Conservation (phyloP, 2,797 vertebrate species). For the Artibeus lituratus region DNA sequence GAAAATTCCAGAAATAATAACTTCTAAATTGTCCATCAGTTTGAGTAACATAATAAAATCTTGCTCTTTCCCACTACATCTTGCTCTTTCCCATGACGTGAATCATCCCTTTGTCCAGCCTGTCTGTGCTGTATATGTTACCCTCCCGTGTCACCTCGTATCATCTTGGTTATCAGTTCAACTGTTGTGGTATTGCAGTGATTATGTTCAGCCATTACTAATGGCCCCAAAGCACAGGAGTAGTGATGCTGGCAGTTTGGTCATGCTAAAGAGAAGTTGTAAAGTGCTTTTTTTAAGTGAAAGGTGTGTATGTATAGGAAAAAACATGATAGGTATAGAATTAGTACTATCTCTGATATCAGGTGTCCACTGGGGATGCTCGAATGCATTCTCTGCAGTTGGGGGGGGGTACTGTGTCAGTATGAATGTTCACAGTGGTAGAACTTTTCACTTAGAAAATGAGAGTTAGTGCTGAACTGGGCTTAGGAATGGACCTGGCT, state of each 20-base stretch:
- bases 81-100: neutral
- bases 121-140: neutral
- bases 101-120: neutral
- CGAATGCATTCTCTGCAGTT: neutral
- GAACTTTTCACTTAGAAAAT: conserved; percentile 7
- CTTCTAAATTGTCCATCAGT: neutral
- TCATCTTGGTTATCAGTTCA: neutral
- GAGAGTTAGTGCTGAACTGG: neutral
- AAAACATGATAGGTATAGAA: neutral
- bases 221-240: neutral
- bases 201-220: neutral
- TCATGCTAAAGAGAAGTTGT: neutral
- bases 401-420: neutral
- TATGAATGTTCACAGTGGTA: neutral
- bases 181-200: neutral
- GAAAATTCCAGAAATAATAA: neutral
- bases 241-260: neutral
- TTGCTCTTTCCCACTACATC: neutral
- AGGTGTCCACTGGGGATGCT: neutral
- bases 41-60: neutral
- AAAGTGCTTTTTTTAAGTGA: neutral
- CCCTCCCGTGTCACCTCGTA: neutral
- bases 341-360: neutral
- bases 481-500: neutral
- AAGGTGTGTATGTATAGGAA: neutral